Evolutionary conservation across 2,113 vertebrate species (phyloP), one percentile per base, ranked within the genome.

Genomic region (Hylia prasina): DNA sequence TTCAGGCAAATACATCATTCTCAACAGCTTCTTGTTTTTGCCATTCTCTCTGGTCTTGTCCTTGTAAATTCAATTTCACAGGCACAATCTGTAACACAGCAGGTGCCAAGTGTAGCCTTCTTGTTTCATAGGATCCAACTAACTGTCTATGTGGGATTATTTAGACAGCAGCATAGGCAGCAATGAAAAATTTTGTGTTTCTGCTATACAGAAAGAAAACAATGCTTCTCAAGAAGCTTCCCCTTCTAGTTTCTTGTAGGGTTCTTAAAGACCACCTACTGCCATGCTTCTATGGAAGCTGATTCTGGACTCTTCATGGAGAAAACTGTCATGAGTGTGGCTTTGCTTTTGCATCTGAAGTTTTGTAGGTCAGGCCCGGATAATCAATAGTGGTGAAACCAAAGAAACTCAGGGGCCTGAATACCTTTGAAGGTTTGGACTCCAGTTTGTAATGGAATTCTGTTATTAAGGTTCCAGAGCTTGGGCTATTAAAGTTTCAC

Each of bases 41-140:
- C 66, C 58, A 28, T 87, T 93, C 71, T 96, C 42, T 90, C 71
- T 88, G 68, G 92, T 94, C 70, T 90, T 93, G 91, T 91, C 92
- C 75, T 95, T 93, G 92, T 80, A 91, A 96, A 96, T 97, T 91
- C 79, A 72, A 90, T 94, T 96, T 96, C 90, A 86, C 88, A 96
- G 82, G 88, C 87, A 86, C 92, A 95, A 64, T 95, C 95, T 95
- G 92, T 94, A 97, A 92, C 7, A 15, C 85, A 95, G 94, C 56
- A 87, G 94, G 71, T 95, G 94, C 93, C 92, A 95, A 94, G 71
- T 86, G 66, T 93, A 96, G 82, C 93, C 93, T 91, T 77, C 91
- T 95, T 90, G 82, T 96, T 96, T 96, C 79, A 53, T 66, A 77
- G 82, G 82, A 90, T 96, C 95, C 85, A 95, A 77, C 61, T 87